Base-by-base conservation (phyloP, 92 coral and sea anemone genomes). In the Actinernus sp. region DNA sequence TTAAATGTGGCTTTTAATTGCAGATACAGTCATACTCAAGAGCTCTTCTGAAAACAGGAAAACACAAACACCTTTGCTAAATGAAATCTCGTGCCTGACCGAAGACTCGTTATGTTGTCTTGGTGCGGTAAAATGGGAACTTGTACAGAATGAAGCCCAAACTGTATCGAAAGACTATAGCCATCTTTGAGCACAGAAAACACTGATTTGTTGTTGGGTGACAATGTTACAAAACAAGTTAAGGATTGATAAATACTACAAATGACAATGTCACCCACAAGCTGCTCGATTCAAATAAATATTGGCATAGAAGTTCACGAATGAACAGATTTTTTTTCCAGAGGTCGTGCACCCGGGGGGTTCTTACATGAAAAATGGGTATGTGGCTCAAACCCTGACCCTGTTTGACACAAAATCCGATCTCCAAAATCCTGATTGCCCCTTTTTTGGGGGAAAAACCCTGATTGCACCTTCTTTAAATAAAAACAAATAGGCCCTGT, bases 121-220 rank as follows among this genome's bases (percentile, higher is more conserved):
- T 10, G 75, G 84, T 18, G 76, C 68, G 21, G 75, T 68, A 31
- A 76, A 76, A 28, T 65, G 69, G 75, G 68, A 76, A 58, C 40
- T 65, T 12, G 54, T 50, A 13, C 53, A 65, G 36, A 28, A n/a
- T n/a, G n/a, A n/a, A n/a, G n/a, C n/a, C n/a, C n/a, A n/a, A n/a
- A n/a, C n/a, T n/a, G n/a, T n/a, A 17, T 34, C 63, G 0, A 67
- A 25, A 52, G 74, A 50, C 0, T 67, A 67, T 18, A 41, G 43
- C 49, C 49, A 65, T 28, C 38, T 51, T n/a, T 67, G 63, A 13
- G 62, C 63, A 19, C 63, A 67, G 20, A 67, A 67, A 26, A 10
- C 12, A 70, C 77, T 20, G 75, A 66, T 29, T 34, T 66, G 63
- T 32, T 66, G 31, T 66, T 66, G 49, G 63, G 74, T 11, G 74